phyloP scores from a whole-genome alignment of 2,797 vertebrate species.

The Paguma larvata region DNA sequence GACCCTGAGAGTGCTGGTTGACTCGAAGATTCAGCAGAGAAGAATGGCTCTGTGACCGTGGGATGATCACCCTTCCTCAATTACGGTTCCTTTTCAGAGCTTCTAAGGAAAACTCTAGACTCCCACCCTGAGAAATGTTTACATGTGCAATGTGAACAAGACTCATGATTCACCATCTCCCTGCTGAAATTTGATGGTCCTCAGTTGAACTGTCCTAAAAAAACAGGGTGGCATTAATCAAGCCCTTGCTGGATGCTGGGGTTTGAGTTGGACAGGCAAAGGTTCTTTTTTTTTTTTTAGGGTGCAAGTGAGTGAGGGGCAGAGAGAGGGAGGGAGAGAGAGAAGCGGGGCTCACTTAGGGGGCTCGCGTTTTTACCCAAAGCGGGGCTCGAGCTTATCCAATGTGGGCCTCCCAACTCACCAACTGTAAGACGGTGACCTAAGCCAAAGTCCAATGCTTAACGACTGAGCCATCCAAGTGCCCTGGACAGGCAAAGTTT shows the following conservation, averaged over 20 bases:
- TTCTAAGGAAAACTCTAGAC: background rate
- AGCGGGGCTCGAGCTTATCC: too few species aligned
- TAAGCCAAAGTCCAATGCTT: too few species aligned
- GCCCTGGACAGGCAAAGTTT: background rate
- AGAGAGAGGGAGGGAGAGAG: too few species aligned
- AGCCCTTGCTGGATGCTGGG: background rate
- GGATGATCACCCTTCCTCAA: background rate
- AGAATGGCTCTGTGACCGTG: background rate
- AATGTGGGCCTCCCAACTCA: too few species aligned
- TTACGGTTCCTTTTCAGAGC: background rate
- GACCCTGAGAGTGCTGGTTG: background rate
- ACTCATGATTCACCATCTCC: background rate
- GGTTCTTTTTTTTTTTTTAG: too few species aligned
- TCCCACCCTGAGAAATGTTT: slow-evolving; percentile 8
- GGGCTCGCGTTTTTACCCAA: too few species aligned
- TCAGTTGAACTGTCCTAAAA: background rate
- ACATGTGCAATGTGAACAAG: background rate
- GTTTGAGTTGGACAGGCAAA: background rate
- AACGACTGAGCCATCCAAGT: too few species aligned
- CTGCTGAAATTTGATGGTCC: background rate
- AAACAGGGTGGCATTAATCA: background rate
- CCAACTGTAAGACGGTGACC: too few species aligned
- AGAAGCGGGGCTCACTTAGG: too few species aligned
- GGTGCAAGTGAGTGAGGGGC: too few species aligned
- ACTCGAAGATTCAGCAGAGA: background rate